Percentiles rank a stretch among this genome's conserved stretches.
Conservation (phyloP, 1,140 invertebrate species). For the Hesperophylax magnus region DNA sequence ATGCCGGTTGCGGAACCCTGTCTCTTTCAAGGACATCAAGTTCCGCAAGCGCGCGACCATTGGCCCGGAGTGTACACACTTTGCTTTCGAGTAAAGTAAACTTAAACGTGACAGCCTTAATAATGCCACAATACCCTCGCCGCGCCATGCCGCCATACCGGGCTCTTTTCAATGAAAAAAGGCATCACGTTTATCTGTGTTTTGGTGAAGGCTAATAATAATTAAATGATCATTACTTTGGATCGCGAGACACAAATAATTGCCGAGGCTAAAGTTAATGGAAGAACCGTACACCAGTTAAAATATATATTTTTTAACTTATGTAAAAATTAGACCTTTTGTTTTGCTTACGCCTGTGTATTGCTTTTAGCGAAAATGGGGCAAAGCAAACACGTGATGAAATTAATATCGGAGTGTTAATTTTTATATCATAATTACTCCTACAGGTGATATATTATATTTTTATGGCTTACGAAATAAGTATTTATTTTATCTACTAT, state of each 20-base stretch:
- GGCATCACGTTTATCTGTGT: not conserved
- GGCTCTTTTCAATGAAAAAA: not conserved
- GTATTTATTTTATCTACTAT: no score
- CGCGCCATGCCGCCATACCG: not conserved
- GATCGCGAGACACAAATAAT: not conserved
- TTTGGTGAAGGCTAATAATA: not conserved
- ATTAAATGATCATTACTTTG: not conserved
- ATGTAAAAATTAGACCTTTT: no score
- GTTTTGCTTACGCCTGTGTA: no score
- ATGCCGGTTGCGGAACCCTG: not conserved
- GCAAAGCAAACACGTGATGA: no score
- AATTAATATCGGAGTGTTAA: no score
- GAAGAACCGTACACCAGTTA: no score
- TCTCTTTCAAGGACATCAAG: slow-evolving; percentile 16
- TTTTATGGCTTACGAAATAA: no score
- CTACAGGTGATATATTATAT: no score
- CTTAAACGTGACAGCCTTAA: not conserved
- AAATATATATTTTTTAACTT: no score
- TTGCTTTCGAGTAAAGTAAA: not conserved
- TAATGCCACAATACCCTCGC: not conserved
- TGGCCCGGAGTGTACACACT: slow-evolving; percentile 18
- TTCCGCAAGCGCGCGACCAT: slow-evolving; percentile 34
- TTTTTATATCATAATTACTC: no score
- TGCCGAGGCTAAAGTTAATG: no score
- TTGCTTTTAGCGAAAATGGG: no score